These are phyloP conservation scores for Ruditapes philippinarum DNA, from an alignment of 1,140 invertebrate genomes.

Conservation along the genomic window DNA sequence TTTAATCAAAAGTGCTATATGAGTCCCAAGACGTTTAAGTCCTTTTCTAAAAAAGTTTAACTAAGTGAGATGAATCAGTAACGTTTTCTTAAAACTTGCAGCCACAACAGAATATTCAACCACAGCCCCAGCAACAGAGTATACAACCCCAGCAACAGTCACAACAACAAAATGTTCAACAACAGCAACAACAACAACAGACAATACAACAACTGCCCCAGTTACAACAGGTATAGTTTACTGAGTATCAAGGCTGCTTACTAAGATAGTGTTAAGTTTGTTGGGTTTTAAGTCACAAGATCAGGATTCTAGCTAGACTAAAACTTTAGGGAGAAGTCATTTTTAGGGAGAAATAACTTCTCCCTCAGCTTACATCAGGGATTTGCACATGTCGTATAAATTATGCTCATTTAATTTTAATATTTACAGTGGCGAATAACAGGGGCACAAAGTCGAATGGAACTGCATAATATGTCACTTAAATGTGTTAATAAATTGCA, in stretches of 20 bases:
- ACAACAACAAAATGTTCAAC: constrained; percentile 52
- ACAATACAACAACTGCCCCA: constrained; percentile 47
- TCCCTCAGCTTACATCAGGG: too few relatives aligned
- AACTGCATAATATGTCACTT: too few relatives aligned
- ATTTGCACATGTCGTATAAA: too few relatives aligned
- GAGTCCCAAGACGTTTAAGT: not conserved
- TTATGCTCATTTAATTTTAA: too few relatives aligned
- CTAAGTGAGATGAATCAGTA: not conserved
- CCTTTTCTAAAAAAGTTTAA: not conserved
- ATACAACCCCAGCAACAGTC: constrained; percentile 47
- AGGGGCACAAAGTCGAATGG: too few relatives aligned
- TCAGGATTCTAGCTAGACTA: too few relatives aligned
- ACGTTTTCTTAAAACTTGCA: not conserved
- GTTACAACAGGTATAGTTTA: constrained; percentile 51
- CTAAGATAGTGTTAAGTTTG: not conserved
- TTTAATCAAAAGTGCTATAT: not conserved
- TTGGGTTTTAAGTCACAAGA: too few relatives aligned
- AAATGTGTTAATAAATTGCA: too few relatives aligned
- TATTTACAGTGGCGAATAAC: too few relatives aligned
- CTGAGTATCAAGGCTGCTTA: not conserved
- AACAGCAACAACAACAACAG: constrained; percentile 58
- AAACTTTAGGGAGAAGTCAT: too few relatives aligned
- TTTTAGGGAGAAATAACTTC: too few relatives aligned
- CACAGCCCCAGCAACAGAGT: constrained; percentile 35
- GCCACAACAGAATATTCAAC: constrained; percentile 17